phyloP scores from a whole-genome alignment of 2,888 invertebrate genomes.

The Xestobium rufovillosum region DNA sequence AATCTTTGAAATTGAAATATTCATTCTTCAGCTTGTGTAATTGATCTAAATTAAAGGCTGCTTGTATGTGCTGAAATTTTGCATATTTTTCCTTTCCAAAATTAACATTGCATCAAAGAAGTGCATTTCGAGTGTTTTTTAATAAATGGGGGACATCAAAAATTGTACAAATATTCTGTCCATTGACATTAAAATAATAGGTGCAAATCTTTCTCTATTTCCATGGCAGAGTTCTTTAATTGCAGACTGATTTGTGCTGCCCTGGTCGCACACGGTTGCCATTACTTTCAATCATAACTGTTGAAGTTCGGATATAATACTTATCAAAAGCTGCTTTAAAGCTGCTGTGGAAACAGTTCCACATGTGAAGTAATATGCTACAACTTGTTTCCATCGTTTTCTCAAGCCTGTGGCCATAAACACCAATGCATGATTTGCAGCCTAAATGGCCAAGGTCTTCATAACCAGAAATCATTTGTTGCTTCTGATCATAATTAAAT shows the following conservation, averaged over 20 bases:
- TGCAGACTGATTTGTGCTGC: slow-evolving; percentile 21
- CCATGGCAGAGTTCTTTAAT: too few species aligned
- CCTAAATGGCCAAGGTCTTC: slow-evolving; percentile 20
- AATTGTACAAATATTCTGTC: slow-evolving; percentile 10
- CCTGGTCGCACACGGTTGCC: slow-evolving; percentile 23
- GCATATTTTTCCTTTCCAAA: slow-evolving; percentile 11
- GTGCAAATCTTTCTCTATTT: too few species aligned
- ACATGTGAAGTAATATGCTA: slow-evolving; percentile 20
- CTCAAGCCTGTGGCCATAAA: slow-evolving; percentile 23
- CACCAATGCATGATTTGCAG: slow-evolving; percentile 23
- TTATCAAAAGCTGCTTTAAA: slow-evolving; percentile 16
- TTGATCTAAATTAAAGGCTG: slow-evolving; percentile 9
- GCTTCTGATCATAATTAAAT: slow-evolving; percentile 8
- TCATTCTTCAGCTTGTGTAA: slow-evolving; percentile 11
- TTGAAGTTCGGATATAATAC: slow-evolving; percentile 17
- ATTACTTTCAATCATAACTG: slow-evolving; percentile 17
- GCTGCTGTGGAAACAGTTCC: slow-evolving; percentile 13
- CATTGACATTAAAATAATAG: slow-evolving; percentile 12
- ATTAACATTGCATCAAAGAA: slow-evolving; percentile 8
- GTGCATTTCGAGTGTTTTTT: slow-evolving; percentile 17
- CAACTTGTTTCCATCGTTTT: slow-evolving; percentile 22
- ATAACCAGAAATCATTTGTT: slow-evolving; percentile 17
- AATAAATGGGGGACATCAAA: slow-evolving; percentile 18
- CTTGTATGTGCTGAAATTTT: slow-evolving; percentile 9
- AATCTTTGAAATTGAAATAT: slow-evolving; percentile 12